phyloP scores from a whole-genome alignment of 2,113 vertebrate species.

The Dipodomys stephensi region DNA sequence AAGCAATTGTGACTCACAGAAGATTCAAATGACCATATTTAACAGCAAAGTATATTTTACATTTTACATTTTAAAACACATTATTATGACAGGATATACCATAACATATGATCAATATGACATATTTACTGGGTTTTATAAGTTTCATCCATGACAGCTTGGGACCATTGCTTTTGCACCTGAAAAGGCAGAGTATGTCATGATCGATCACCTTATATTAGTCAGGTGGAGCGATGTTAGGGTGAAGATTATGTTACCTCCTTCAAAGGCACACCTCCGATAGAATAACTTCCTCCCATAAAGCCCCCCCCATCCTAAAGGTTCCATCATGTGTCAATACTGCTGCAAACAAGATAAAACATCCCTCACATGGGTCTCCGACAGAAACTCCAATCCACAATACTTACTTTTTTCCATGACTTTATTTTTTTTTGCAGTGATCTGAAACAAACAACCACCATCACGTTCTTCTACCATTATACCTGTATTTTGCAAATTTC shows the following conservation, averaged over 20 bases:
- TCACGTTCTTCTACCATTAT: no score
- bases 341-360: background rate
- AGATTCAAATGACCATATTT: background rate
- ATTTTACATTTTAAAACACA: background rate
- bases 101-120: no score
- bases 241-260: no score
- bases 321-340: background rate
- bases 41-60: background rate
- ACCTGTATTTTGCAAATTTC: no score
- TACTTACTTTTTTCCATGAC: no score
- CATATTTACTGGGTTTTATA: background rate
- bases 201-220: background rate
- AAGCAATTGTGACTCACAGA: background rate
- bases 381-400: background rate
- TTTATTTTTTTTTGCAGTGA: background rate
- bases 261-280: no score
- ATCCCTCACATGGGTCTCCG: background rate
- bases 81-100: no score
- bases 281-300: background rate
- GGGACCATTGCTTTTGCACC: no score
- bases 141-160: background rate
- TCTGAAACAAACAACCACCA: background rate
- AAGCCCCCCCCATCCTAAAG: no score
- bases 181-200: no score
- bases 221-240: no score